Conservation (phyloP, 2,113 vertebrate species). For the Dromas ardeola region DNA sequence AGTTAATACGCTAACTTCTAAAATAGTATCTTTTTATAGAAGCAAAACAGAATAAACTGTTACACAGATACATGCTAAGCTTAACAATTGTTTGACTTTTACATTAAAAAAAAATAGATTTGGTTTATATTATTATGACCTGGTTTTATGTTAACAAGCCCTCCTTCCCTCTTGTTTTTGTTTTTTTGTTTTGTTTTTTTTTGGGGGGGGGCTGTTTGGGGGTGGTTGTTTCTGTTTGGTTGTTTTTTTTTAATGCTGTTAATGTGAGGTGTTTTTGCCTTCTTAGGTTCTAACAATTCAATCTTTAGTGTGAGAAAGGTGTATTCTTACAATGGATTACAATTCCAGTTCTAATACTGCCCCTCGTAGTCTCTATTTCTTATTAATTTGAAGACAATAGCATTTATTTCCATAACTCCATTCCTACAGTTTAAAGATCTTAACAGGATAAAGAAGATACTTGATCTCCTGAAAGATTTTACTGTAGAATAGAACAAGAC, state of each 20-base stretch:
- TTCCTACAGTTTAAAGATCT: not conserved
- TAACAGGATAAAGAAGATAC: not conserved
- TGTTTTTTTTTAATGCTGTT: not conserved
- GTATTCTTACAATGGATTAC: not conserved
- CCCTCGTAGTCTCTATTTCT: not conserved
- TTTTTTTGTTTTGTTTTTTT: not conserved
- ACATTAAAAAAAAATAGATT: not conserved
- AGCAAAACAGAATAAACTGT: not conserved
- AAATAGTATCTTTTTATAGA: not conserved
- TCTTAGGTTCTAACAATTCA: not conserved
- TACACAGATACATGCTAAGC: not conserved
- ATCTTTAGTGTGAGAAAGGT: not conserved
- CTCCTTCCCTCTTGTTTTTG: not conserved
- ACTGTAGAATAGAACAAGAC: not conserved
- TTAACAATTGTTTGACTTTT: not conserved
- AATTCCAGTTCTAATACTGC: not conserved
- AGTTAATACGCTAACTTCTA: not conserved
- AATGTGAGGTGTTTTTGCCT: not conserved
- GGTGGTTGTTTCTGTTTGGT: not conserved
- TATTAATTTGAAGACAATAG: not conserved
- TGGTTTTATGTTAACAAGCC: not conserved
- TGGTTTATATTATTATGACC: not conserved
- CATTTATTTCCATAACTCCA: not conserved
- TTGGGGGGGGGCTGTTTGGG: not conserved
- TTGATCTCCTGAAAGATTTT: not conserved